Percentiles rank a stretch among this genome's conserved stretches.
phyloP scores from a whole-genome alignment of 2,113 vertebrate species.

The Alces alces region DNA sequence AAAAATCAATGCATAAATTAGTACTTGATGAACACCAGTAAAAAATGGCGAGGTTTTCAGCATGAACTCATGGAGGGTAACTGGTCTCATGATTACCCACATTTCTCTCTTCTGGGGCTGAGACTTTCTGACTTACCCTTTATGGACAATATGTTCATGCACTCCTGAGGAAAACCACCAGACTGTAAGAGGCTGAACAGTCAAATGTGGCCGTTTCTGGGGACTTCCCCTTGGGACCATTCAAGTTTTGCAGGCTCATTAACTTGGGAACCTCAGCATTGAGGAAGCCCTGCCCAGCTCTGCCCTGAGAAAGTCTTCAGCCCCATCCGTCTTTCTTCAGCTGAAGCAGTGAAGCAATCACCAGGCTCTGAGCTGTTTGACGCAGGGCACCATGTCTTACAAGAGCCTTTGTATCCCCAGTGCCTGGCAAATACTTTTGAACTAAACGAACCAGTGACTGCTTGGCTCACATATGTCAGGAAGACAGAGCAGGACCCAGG shows the following conservation, averaged over 20 bases:
- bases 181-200: neutral
- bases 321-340: neutral
- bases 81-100: neutral
- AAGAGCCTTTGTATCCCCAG: neutral
- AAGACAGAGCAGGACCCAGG: neutral
- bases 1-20: neutral
- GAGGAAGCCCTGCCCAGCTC: neutral
- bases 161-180: neutral
- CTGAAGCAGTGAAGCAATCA: neutral
- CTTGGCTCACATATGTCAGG: neutral
- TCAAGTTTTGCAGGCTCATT: neutral
- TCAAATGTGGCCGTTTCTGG: neutral
- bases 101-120: neutral
- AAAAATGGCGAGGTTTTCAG: neutral
- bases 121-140: neutral
- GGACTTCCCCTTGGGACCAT: neutral
- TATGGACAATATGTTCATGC: neutral
- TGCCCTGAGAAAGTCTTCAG: neutral
- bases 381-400: neutral
- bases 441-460: neutral
- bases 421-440: neutral
- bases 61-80: neutral
- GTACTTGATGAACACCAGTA: neutral
- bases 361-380: neutral
- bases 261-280: neutral